A percentile compares a stretch with the other conserved stretches of the same genome.
Conservation (phyloP, 2,113 vertebrate species). For the Chascanopsetta lugubris region DNA sequence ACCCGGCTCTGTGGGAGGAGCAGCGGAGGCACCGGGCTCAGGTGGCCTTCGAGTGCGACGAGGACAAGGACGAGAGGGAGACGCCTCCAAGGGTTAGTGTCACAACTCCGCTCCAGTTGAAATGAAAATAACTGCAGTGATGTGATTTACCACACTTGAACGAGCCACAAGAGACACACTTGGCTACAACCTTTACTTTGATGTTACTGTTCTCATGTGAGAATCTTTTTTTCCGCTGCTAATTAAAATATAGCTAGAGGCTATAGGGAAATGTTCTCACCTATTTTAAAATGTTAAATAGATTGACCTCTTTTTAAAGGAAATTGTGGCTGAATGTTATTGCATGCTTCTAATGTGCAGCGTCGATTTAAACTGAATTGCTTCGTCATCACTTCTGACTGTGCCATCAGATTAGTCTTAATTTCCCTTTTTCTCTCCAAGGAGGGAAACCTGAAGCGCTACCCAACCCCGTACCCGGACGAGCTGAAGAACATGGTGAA, state of each 20-base stretch:
- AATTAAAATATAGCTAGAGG: background rate
- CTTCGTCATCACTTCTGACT: background rate
- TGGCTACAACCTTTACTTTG: background rate
- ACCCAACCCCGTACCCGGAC: constrained; percentile 97
- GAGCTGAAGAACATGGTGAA: constrained; percentile 99
- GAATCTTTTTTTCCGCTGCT: background rate
- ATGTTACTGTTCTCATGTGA: background rate
- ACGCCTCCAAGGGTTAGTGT: constrained; percentile 87
- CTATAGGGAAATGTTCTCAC: background rate
- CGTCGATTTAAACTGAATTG: background rate
- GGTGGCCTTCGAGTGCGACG: constrained; percentile 98
- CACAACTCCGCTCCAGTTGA: background rate
- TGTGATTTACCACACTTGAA: background rate
- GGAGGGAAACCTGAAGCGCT: constrained; percentile 98
- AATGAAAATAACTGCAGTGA: background rate
- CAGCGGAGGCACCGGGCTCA: constrained; percentile 96
- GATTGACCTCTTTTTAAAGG: background rate
- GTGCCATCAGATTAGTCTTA: background rate
- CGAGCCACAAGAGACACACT: background rate
- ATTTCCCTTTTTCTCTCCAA: constrained; percentile 51
- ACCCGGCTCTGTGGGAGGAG: constrained; percentile 96
- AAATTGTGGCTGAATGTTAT: constrained; percentile 1
- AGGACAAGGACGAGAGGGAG: constrained; percentile 97
- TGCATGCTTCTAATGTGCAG: no score
- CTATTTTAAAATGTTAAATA: no score